Base-by-base conservation (phyloP, 1,140 invertebrate genomes). In the Bombus soroeensis region DNA sequence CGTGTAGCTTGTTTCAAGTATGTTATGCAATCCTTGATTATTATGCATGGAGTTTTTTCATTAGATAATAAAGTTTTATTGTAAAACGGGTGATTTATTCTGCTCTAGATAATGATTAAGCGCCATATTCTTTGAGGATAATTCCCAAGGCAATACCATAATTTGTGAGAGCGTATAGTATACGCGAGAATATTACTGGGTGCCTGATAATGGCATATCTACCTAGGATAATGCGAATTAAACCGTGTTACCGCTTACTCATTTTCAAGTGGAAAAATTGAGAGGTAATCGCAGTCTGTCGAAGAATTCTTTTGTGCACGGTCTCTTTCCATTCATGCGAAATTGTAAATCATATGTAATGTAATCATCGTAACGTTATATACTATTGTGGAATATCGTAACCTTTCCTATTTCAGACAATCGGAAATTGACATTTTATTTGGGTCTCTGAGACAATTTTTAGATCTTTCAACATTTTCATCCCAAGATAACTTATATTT, bases 161-260 rank as follows among this genome's bases (percentile, higher is more conserved):
- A 83, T 83, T 83, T 68, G 41, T 13, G 59, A 15, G 43, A 57
- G 28, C 43, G 41, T 53, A 37, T 43, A 28, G 73, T 64, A 9
- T 25, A 41, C 34, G 71, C 81, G 73, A 66, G 81, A 77, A 76
- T 83, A 83, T 83, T 83, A 83, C 41, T 77, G 73, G 81, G 9
- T 77, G 41, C 15, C 59, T 15, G 32, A 34, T 83, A 83, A 83
- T 83, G 5, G 32, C 43, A 53, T 74, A 22, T 74, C 81, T 83
- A 53, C 73, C 64, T 76, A 77, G 62, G n/a, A 53, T 66, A 76
- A 76, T 66, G 32, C 59, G 62, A 68, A 68, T 77, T 53, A 53
- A 77, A 66, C 34, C 73, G n/a, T 8, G 81, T 77, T 68, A 62
- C 81, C 81, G 74, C 81, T 77, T 41, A 57, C 37, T 70, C 28